Evolutionary conservation across 1,140 invertebrate genomes (phyloP).

Genomic region (Sycobia sp.): DNA sequence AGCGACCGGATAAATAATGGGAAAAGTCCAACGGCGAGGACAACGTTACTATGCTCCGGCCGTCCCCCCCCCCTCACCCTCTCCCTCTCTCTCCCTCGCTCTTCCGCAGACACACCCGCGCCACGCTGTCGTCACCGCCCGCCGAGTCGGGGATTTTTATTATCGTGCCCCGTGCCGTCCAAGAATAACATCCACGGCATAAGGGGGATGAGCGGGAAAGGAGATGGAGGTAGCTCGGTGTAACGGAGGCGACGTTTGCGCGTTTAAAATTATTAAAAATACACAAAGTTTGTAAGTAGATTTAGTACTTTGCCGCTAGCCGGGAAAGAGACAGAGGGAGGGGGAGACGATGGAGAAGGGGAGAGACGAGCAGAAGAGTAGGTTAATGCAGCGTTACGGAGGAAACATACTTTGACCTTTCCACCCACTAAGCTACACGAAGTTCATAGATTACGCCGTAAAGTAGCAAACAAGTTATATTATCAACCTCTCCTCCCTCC

Average conservation of each 20-base stretch:
- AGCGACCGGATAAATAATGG: not conserved
- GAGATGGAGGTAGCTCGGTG: too few relatives aligned
- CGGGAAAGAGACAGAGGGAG: too few relatives aligned
- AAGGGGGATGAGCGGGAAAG: too few relatives aligned
- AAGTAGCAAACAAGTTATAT: constrained; percentile 25
- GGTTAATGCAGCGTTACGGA: constrained; percentile 25
- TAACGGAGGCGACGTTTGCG: too few relatives aligned
- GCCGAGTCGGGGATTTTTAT: constrained; percentile 2
- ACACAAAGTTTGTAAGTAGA: constrained; percentile 27
- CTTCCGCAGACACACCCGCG: too few relatives aligned
- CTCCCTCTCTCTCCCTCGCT: too few relatives aligned
- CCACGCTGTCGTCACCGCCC: too few relatives aligned
- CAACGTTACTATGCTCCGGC: too few relatives aligned
- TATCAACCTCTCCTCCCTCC: not conserved
- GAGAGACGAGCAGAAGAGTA: too few relatives aligned
- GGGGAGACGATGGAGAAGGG: too few relatives aligned
- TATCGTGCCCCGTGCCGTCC: constrained; percentile 4
- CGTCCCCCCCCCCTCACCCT: too few relatives aligned
- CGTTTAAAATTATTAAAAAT: constrained; percentile 31
- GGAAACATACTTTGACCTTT: constrained; percentile 6
- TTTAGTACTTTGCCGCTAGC: constrained; percentile 4
- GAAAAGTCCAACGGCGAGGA: too few relatives aligned
- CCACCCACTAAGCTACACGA: constrained; percentile 15
- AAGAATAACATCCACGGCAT: not conserved
- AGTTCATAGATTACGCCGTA: constrained; percentile 23